Conservation (phyloP, 2,888 invertebrate genomes). For the Netelia melanura region DNA sequence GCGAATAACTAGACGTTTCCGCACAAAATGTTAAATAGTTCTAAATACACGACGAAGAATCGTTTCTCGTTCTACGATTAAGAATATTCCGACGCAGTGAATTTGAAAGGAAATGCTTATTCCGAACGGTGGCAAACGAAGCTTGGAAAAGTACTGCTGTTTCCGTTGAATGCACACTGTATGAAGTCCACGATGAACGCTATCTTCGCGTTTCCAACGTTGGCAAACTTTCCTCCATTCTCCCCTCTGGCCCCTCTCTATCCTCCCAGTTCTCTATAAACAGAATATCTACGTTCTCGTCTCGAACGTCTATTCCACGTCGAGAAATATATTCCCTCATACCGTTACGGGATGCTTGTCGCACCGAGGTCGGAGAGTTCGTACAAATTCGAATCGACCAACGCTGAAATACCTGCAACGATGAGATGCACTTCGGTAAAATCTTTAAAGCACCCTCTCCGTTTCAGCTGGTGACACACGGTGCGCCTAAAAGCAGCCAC, state of each 20-base stretch:
- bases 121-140: constrained; percentile 72
- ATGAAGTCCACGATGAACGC: constrained; percentile 8
- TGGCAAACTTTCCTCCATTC: background rate
- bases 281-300: constrained; percentile 25
- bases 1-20: too few relatives aligned
- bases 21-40: background rate
- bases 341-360: constrained; percentile 41
- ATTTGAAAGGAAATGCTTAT: constrained; percentile 74
- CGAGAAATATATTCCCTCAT: constrained; percentile 52
- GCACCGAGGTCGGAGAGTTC: constrained; percentile 4
- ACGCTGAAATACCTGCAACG: constrained; percentile 41
- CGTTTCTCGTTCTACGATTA: background rate
- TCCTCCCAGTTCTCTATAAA: background rate
- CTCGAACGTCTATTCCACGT: constrained; percentile 48
- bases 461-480: constrained; percentile 44
- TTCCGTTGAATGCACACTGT: background rate
- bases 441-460: constrained; percentile 59
- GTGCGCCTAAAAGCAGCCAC: constrained; percentile 52
- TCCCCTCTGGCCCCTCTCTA: background rate
- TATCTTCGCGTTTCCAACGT: background rate
- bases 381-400: constrained; percentile 37
- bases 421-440: constrained; percentile 60
- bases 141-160: constrained; percentile 72
- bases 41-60: background rate
- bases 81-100: background rate